These are phyloP conservation scores for Tanytarsus gracilentus DNA, from an alignment of 2,888 invertebrate species.

Conservation along the genomic window DNA sequence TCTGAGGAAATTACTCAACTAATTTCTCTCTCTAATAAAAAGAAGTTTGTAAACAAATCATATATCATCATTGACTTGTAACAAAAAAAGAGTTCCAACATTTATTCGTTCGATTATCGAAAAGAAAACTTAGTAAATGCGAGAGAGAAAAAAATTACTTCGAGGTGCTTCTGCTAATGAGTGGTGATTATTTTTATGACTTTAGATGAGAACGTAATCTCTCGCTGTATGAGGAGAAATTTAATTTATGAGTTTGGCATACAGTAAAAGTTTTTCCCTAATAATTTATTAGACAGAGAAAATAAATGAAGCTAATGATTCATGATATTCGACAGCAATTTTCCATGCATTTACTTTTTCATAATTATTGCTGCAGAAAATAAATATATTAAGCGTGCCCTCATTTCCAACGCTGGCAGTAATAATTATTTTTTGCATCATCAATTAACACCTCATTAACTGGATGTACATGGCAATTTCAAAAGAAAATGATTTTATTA, in stretches of 20 bases:
- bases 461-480: not conserved
- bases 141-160: not conserved
- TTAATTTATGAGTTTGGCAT: slow-evolving; percentile 14
- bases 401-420: not conserved
- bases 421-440: slow-evolving; percentile 2
- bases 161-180: slow-evolving; percentile 22
- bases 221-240: not conserved
- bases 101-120: not conserved
- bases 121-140: not conserved
- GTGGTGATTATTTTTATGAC: slow-evolving; percentile 22
- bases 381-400: not conserved
- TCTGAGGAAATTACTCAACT: too few relatives aligned
- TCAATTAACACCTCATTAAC: slow-evolving; percentile 21
- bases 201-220: slow-evolving; percentile 15
- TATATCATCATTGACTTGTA: slow-evolving; percentile 16
- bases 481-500: not conserved
- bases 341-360: slow-evolving; percentile 13
- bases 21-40: not conserved
- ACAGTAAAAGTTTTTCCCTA: not conserved
- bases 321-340: slow-evolving; percentile 12
- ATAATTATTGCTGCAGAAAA: not conserved
- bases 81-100: not conserved
- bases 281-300: not conserved
- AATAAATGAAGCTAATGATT: not conserved
- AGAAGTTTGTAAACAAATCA: slow-evolving; percentile 25